Conservation (phyloP, 1,140 invertebrate species). For the Paracyclopina nana region DNA sequence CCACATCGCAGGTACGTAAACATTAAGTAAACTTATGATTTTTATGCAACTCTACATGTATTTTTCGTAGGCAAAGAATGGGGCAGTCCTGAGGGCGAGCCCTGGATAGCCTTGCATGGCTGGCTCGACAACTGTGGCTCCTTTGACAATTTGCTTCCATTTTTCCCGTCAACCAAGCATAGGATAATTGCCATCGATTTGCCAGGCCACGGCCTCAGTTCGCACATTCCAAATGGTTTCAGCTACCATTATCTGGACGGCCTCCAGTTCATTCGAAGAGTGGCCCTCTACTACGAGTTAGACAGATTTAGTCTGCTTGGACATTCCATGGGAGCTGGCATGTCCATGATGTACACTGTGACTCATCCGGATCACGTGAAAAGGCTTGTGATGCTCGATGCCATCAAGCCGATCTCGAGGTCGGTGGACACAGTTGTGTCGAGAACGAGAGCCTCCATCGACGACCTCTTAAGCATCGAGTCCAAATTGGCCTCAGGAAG, state of each 20-base stretch:
- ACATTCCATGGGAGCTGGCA: constrained; percentile 10
- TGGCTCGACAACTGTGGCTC: constrained; percentile 23
- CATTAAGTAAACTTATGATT: not conserved
- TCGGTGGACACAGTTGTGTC: not conserved
- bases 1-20: not conserved
- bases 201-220: constrained; percentile 23
- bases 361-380: not conserved
- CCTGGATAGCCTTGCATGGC: constrained; percentile 20
- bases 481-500: not conserved
- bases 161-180: constrained; percentile 15
- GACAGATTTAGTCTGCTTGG: not conserved
- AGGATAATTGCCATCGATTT: constrained; percentile 21
- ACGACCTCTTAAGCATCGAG: not conserved
- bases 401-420: not conserved
- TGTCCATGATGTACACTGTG: not conserved
- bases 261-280: not conserved
- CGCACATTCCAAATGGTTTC: constrained; percentile 22
- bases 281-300: not conserved
- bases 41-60: not conserved
- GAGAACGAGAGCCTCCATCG: not conserved
- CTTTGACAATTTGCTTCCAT: constrained; percentile 21
- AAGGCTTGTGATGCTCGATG: not conserved
- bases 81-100: not conserved
- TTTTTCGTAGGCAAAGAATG: not conserved
- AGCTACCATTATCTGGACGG: constrained; percentile 16